Percentiles rank a stretch among this genome's conserved stretches.
Evolutionary conservation across 2,888 invertebrate genomes (phyloP).

Genomic region (Sphaerophoria rueppellii): DNA sequence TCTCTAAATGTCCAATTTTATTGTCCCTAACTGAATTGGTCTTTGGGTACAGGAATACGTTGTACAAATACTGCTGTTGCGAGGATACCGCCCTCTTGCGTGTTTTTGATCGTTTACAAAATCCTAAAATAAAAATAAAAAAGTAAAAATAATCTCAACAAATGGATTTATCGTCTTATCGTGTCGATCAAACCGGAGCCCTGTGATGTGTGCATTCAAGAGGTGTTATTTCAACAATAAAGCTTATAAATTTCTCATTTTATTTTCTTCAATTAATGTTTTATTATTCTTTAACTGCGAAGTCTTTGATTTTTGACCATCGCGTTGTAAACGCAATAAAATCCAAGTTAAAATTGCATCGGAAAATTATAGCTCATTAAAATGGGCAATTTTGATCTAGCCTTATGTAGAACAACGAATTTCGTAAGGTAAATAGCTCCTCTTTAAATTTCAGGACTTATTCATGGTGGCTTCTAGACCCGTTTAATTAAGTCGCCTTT

Average conservation of each 20-base stretch:
- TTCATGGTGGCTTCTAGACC: too few relatives aligned
- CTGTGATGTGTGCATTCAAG: not conserved
- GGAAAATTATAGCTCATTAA: slow-evolving; percentile 1
- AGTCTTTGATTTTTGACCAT: slow-evolving; percentile 7
- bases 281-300: slow-evolving; percentile 1
- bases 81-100: slow-evolving; percentile 40
- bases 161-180: slow-evolving; percentile 42
- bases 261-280: not conserved
- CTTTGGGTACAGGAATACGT: not conserved
- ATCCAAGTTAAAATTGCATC: not conserved
- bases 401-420: too few relatives aligned
- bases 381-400: not conserved
- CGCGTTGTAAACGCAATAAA: too few relatives aligned
- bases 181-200: slow-evolving; percentile 19
- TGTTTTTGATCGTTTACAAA: slow-evolving; percentile 28
- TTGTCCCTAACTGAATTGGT: slow-evolving; percentile 36
- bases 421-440: too few relatives aligned
- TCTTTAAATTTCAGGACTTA: too few relatives aligned
- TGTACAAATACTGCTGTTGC: slow-evolving; percentile 10
- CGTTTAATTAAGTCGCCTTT: too few relatives aligned
- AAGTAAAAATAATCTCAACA: slow-evolving; percentile 3
- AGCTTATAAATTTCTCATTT: not conserved
- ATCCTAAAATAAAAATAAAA: not conserved
- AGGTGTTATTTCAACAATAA: slow-evolving; percentile 11
- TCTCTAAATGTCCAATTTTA: slow-evolving; percentile 61